Evolutionary conservation across 2,113 vertebrate genomes (phyloP).

Genomic region (Chloropsis hardwickii): DNA sequence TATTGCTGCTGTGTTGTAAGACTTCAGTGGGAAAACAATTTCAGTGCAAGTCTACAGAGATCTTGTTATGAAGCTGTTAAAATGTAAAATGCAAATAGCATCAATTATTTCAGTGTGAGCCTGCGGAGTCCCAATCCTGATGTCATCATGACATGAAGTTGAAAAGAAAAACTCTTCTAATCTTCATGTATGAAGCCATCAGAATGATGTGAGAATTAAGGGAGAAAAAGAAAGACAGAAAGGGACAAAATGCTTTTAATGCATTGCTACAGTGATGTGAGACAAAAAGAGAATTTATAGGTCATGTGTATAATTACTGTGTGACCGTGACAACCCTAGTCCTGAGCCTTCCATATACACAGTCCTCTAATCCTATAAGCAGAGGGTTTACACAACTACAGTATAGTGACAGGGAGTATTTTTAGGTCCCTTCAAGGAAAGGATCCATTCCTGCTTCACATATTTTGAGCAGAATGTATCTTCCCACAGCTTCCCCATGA

Average conservation of each 20-base stretch:
- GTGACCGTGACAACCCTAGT: background rate
- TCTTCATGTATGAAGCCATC: background rate
- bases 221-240: background rate
- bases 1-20: constrained; percentile 49
- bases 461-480: background rate
- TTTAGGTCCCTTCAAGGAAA: background rate
- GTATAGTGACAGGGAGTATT: background rate
- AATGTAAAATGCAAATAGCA: constrained; percentile 57
- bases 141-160: constrained; percentile 40
- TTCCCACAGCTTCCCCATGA: background rate
- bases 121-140: background rate
- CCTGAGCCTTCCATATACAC: background rate
- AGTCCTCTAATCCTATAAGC: background rate
- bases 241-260: background rate
- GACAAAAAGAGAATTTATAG: background rate
- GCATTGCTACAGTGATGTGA: background rate
- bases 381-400: background rate
- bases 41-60: constrained; percentile 52
- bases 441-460: background rate
- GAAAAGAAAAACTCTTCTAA: constrained; percentile 13
- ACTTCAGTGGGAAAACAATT: constrained; percentile 61
- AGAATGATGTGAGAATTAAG: background rate
- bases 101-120: constrained; percentile 52
- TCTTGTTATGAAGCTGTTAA: constrained; percentile 60
- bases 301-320: background rate